These are phyloP conservation scores for Polypterus senegalus DNA, from an alignment of 2,113 vertebrate species.

Conservation along the genomic window DNA sequence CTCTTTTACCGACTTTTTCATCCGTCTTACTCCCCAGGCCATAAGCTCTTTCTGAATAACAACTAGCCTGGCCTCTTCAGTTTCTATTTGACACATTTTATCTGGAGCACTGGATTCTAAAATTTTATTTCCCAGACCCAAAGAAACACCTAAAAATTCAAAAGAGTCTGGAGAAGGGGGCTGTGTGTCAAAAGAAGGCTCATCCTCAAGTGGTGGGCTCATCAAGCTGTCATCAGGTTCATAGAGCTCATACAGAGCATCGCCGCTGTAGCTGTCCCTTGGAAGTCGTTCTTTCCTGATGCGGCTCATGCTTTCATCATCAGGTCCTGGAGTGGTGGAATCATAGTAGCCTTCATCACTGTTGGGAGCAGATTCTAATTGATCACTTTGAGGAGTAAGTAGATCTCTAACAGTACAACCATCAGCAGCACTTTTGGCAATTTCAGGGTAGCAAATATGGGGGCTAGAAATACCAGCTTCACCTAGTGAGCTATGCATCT, in stretches of 20 bases:
- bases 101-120: slow-evolving; percentile 40
- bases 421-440: slow-evolving; percentile 35
- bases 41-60: slow-evolving; percentile 65
- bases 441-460: slow-evolving; percentile 34
- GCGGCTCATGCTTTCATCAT: slow-evolving; percentile 63
- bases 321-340: slow-evolving; percentile 79
- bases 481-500: slow-evolving; percentile 20
- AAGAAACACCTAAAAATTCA: slow-evolving; percentile 52
- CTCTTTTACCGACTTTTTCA: slow-evolving; percentile 34
- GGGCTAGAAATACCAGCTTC: slow-evolving; percentile 30
- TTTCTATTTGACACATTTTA: slow-evolving; percentile 58
- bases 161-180: slow-evolving; percentile 40
- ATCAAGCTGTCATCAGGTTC: slow-evolving; percentile 72
- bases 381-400: slow-evolving; percentile 84
- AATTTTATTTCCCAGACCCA: slow-evolving; percentile 31
- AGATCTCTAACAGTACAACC: slow-evolving; percentile 38
- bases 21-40: slow-evolving; percentile 56
- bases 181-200: slow-evolving; percentile 54
- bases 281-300: slow-evolving; percentile 63
- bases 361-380: slow-evolving; percentile 84
- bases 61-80: slow-evolving; percentile 58
- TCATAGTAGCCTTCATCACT: slow-evolving; percentile 96
- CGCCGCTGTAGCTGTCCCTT: slow-evolving; percentile 89
- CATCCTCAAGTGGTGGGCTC: slow-evolving; percentile 62
- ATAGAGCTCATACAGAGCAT: slow-evolving; percentile 91